Evolutionary conservation across 1,140 invertebrate species (phyloP).

Genomic region (Musca vetustissima): DNA sequence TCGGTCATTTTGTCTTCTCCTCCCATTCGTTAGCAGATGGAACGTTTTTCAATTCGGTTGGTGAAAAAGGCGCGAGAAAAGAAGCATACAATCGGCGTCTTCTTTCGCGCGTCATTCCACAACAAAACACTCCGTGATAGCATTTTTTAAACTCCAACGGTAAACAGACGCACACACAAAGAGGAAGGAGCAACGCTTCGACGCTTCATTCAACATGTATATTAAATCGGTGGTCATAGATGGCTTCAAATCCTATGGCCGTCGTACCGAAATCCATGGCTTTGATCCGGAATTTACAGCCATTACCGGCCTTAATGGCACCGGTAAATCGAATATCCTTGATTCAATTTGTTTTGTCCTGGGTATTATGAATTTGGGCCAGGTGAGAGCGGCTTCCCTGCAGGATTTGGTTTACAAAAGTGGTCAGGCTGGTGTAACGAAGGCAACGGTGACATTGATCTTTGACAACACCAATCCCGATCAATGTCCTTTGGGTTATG

Average conservation of each 20-base stretch:
- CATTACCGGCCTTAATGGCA: constrained; percentile 97
- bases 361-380: constrained; percentile 90
- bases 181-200: too few relatives aligned
- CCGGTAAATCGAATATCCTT: constrained; percentile 98
- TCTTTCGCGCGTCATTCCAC: too few relatives aligned
- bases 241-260: constrained; percentile 98
- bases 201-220: constrained; percentile 72
- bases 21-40: too few relatives aligned
- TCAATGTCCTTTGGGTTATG: constrained; percentile 90
- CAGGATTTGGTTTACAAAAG: constrained; percentile 97
- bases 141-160: too few relatives aligned
- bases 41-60: too few relatives aligned
- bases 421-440: constrained; percentile 94
- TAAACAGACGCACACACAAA: too few relatives aligned
- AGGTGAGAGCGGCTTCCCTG: constrained; percentile 85
- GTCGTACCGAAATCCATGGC: constrained; percentile 86
- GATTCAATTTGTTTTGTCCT: constrained; percentile 98
- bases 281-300: constrained; percentile 98
- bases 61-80: too few relatives aligned
- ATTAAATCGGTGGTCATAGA: constrained; percentile 94
- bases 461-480: constrained; percentile 90
- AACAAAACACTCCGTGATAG: too few relatives aligned
- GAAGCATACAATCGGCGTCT: too few relatives aligned
- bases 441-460: constrained; percentile 93
- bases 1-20: too few relatives aligned